phyloP scores from a whole-genome alignment of 2,888 invertebrate genomes.

The Troides oblongomaculatus region DNA sequence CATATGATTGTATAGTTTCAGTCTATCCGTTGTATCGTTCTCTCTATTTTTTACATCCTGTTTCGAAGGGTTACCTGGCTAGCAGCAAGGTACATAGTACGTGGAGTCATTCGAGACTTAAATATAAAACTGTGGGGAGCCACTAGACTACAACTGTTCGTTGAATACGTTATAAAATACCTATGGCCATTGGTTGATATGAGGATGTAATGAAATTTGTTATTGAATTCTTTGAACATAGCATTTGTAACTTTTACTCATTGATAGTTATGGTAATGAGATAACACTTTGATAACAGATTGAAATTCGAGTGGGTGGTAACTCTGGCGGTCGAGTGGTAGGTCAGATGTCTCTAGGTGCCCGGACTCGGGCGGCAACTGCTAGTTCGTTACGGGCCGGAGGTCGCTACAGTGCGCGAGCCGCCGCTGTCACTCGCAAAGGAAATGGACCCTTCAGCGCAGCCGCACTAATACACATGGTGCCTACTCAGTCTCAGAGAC shows the following conservation, averaged over 20 bases:
- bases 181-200: too few relatives aligned
- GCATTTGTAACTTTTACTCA: not conserved
- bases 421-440: constrained; percentile 92
- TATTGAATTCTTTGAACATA: not conserved
- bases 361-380: constrained; percentile 92
- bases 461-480: constrained; percentile 87
- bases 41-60: too few relatives aligned
- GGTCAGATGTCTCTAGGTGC: constrained; percentile 93
- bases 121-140: too few relatives aligned
- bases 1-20: too few relatives aligned
- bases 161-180: too few relatives aligned
- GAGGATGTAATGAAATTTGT: not conserved
- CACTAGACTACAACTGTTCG: too few relatives aligned
- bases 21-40: too few relatives aligned
- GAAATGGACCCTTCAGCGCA: constrained; percentile 92
- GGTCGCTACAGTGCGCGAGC: constrained; percentile 93
- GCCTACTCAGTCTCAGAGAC: constrained; percentile 75
- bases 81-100: too few relatives aligned
- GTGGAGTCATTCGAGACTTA: too few relatives aligned
- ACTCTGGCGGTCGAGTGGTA: constrained; percentile 71
- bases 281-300: constrained; percentile 47
- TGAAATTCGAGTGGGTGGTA: constrained; percentile 66
- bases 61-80: too few relatives aligned
- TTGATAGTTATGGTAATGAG: not conserved
- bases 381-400: constrained; percentile 92